These are phyloP conservation scores for Sebastes cheni DNA, from an alignment of 2,797 vertebrate genomes.

Conservation along the genomic window DNA sequence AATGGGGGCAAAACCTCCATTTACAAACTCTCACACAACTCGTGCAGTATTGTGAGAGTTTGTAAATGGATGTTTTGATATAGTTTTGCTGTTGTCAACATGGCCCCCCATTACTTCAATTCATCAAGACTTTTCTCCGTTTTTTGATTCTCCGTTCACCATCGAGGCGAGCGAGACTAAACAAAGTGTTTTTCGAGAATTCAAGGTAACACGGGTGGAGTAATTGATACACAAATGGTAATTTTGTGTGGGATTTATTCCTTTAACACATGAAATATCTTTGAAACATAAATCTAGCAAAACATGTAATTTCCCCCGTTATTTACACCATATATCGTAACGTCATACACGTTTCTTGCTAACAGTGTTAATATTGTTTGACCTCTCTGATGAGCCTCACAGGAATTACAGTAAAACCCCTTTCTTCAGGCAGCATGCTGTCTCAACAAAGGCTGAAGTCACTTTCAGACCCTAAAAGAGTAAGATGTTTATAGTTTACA, in stretches of 20 bases:
- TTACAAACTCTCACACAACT: no score
- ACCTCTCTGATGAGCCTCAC: background rate
- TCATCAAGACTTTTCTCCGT: no score
- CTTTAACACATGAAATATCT: background rate
- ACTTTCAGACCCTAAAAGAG: background rate
- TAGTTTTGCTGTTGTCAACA: no score
- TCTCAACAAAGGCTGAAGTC: background rate
- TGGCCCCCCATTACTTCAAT: no score
- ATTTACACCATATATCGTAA: background rate
- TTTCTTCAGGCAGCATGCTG: background rate
- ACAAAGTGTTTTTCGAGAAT: no score
- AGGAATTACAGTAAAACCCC: background rate
- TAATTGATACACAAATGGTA: no score
- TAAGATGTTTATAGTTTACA: background rate
- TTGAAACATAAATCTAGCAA: background rate
- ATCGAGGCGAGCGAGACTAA: no score
- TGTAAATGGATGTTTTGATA: no score
- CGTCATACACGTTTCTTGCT: background rate
- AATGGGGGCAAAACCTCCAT: background rate
- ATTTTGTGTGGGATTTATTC: fast-evolving
- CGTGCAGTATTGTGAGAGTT: no score
- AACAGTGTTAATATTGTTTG: conserved; percentile 7
- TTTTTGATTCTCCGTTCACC: no score
- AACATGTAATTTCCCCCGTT: background rate
- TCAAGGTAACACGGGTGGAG: no score